Evolutionary conservation across 2,888 invertebrate genomes (phyloP).

Genomic region (Drosophila gaucha): DNA sequence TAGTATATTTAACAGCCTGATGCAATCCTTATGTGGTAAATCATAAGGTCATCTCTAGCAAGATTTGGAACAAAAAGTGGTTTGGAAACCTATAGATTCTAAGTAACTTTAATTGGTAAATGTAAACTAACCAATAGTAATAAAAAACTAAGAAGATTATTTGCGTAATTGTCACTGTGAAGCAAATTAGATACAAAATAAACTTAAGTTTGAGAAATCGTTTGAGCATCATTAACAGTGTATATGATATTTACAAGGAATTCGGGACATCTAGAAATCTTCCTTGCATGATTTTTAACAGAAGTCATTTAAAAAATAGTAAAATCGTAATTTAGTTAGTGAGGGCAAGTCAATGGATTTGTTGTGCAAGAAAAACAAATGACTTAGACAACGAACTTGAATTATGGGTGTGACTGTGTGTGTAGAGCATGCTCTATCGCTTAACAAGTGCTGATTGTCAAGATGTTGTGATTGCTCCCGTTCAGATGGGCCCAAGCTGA

Average conservation of each 20-base stretch:
- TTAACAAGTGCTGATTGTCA: conserved; percentile 52
- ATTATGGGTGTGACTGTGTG: neutral
- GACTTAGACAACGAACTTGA: conserved; percentile 51
- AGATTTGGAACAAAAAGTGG: neutral
- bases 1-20: neutral
- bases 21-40: neutral
- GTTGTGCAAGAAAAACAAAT: conserved; percentile 19
- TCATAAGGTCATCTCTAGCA: neutral
- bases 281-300: neutral
- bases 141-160: too few species aligned
- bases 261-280: too few species aligned
- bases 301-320: neutral
- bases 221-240: too few species aligned
- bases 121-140: too few species aligned
- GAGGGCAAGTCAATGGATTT: neutral
- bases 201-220: too few species aligned
- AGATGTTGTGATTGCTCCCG: conserved; percentile 57
- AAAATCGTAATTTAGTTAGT: neutral
- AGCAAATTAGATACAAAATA: too few species aligned
- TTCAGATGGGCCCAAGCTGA: conserved; percentile 24
- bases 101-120: too few species aligned
- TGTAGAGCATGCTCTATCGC: conserved; percentile 30
- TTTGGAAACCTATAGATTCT: neutral
- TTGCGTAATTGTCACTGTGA: too few species aligned
- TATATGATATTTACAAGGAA: too few species aligned